Evolutionary conservation across 2,113 vertebrate genomes (phyloP), one percentile per base, ranked within the genome.

Genomic region (Colaptes auratus): DNA sequence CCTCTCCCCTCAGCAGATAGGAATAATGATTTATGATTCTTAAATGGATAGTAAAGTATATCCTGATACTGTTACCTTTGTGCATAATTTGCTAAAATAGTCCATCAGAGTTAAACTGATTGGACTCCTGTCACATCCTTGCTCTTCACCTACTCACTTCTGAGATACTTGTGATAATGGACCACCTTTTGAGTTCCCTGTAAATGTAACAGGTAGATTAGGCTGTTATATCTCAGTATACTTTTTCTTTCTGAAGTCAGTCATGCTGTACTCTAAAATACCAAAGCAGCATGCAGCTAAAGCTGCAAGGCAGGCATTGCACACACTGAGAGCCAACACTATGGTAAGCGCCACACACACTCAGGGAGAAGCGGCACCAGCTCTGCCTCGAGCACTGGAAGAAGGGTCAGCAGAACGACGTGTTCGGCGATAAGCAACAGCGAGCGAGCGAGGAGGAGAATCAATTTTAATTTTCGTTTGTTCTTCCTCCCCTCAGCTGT

Each of bases 401-500:
- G 33, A 46, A 20, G n/a, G 75, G 86, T 90, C 90, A 78, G 83
- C 86, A 63, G 35, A 86, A 75, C 8, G 12, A 36, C 5, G 9
- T 1, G 72, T 56, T 3, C 3, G 53, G 36, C 83, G 72, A 25
- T 3, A 30, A 85, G 53, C 13, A 17, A 58, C 2, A 7, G 48
- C 4, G 10, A 80, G 48, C 4, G 10, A 80, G 46, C 17, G 36
- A 35, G 66, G 39, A 70, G 75, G 82, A 88, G 28, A 82, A 77
- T 59, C 69, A 72, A 35, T 82, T 82, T 95, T 88, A 86, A 93
- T 94, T 93, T 96, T 15, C 23, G 78, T 71, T 52, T 79, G 87
- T 93, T 91, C 95, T 96, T 96, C 95, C 97, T 96, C 89, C 67
- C 53, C 85, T 95, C 89, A 86, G 94, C 91, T 95, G 92, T 76